Evolutionary conservation across 2,888 invertebrate species (phyloP).

Genomic region (Drosophila multiciliata): DNA sequence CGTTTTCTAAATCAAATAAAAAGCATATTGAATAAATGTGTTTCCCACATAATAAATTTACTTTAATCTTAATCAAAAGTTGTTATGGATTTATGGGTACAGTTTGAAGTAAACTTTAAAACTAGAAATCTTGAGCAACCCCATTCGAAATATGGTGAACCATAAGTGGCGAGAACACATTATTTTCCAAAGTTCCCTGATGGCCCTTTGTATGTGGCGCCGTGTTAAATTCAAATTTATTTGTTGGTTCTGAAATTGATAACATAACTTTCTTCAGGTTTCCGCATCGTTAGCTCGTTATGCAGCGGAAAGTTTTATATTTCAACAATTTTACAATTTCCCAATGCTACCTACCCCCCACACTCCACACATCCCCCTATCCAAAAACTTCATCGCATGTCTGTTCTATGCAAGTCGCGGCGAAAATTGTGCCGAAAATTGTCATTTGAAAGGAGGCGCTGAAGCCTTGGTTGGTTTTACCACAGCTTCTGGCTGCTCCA

Average conservation of each 20-base stretch:
- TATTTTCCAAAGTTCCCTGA: constrained; percentile 46
- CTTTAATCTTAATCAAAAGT: constrained; percentile 6
- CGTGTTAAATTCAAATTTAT: constrained; percentile 84
- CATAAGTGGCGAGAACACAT: constrained; percentile 48
- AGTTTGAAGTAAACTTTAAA: constrained; percentile 27
- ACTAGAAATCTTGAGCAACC: constrained; percentile 22
- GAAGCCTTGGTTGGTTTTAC: constrained; percentile 30
- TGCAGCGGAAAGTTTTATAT: constrained; percentile 83
- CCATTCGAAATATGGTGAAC: constrained; percentile 11
- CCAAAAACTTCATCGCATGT: not conserved
- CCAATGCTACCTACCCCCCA: constrained; percentile 38
- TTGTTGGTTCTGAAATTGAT: constrained; percentile 84
- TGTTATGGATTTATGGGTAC: constrained; percentile 23
- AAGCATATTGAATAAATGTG: constrained; percentile 13
- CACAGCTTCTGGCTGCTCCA: constrained; percentile 33
- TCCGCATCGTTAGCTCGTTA: constrained; percentile 84
- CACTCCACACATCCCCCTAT: not conserved
- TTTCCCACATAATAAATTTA: constrained; percentile 5
- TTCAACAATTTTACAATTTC: constrained; percentile 79
- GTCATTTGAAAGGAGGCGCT: constrained; percentile 67
- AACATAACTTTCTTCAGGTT: constrained; percentile 85
- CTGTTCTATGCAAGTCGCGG: constrained; percentile 38
- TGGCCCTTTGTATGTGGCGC: constrained; percentile 55
- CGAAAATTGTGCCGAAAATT: constrained; percentile 77
- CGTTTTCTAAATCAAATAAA: not conserved